Base-by-base conservation (phyloP, 2,797 vertebrate species). In the Cirrhinus mrigala region DNA sequence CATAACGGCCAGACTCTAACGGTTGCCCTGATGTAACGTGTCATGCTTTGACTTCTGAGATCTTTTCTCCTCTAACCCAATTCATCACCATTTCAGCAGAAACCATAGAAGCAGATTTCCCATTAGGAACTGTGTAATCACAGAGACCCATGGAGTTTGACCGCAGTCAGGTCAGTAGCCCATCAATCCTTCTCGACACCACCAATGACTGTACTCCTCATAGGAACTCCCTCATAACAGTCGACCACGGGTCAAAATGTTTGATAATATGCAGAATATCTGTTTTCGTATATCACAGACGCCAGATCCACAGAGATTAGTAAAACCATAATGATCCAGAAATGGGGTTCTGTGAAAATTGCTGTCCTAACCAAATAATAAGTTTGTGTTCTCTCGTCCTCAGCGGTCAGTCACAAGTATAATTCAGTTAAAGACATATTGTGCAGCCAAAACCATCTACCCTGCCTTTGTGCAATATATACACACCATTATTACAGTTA, bases 141-240 rank as follows among this genome's bases (percentile, higher is more conserved):
- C 82, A 88, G 69, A 87, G 64, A 68, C 29, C 91, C 86, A 87
- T 84, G 87, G 90, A 92, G 91, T 94, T 93, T 91, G 92, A 93
- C 90, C 92, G 85, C 87, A 88, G 58, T 64, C 81, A 79, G 94
- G 93, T 94, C 93, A 95, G 86, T 93, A 91, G 74, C 90, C 92
- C 88, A 85, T 79, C 66, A 60, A 48, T 77, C 60, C 84, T 54
- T 79, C 24, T 18, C 81, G 68, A 81, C 85, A 58, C 89, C 87
- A 88, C 94, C 95, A 95, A 95, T 94, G 92, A 91, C 77, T 87
- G 86, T 16, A 58, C 69, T 79, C 48, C 70, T 76, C 52, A 44
- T 15, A 56, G 82, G 18, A 77, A 90, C 88, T 80, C 88, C 90
- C 88, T 86, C 76, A 74, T 79, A 40, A 52, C 66, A 58, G 14